Evolutionary conservation across 1,140 invertebrate species (phyloP), one percentile per base, ranked within the genome.

Genomic region (Drosophila burlai): DNA sequence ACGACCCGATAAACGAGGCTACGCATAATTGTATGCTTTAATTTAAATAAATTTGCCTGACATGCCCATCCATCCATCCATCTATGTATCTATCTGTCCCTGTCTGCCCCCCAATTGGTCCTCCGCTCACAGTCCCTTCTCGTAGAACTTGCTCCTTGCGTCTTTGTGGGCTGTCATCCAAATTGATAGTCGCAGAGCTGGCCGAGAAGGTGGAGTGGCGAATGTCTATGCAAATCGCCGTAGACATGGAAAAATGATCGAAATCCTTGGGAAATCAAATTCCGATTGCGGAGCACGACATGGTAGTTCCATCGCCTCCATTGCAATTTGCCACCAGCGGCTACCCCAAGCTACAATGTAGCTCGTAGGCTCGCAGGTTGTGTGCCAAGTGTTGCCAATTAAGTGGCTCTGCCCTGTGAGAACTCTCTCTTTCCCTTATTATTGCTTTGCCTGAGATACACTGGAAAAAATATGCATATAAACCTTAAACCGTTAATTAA

Each of bases 181-280:
- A 80, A 87, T 87, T 67, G 80, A 80, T 63, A 83, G 83, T 87
- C 83, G 54, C 40, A 63, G 52, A 36, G 55, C 64, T 63, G 60
- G 50, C 52, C 73, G 58, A 72, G 74, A 43, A 73, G 69, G 67
- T 61, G 45, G 58, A 43, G 45, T 18, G 46, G 69, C 52, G 68
- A 59, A 72, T 72, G 69, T 73, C 69, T 73, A 83, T 76, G 78
- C 87, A 87, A 91, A 87, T 80, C 76, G 80, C 42, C 54, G 83
- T 64, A 49, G 80, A 82, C 83, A 72, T 82, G 64, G 46, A 77
- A 83, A 74, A 89, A 84, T 90, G 81, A 90, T 90, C 75, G 75
- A 90, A 90, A 90, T 85, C 85, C 85, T 90, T 90, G 85, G 73
- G 69, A 90, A 90, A 90, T 90, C 85, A 85, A 90, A 90, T 81